Evolutionary conservation across 2,797 vertebrate species (phyloP).

Genomic region (Hyperoplus immaculatus): DNA sequence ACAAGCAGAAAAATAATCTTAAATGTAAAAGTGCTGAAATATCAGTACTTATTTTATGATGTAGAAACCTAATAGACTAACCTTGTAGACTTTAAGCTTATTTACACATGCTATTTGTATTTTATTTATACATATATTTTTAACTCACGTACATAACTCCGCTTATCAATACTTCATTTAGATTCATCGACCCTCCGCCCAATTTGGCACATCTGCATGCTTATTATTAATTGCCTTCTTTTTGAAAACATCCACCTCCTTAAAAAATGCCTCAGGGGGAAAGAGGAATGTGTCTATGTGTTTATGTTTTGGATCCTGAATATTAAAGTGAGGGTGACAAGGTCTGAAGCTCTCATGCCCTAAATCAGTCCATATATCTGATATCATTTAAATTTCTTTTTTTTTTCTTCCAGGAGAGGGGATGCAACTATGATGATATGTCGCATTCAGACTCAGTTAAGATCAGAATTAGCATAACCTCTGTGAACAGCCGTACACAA

Average conservation of each 20-base stretch:
- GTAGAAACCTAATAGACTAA: neutral
- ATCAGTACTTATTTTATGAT: neutral
- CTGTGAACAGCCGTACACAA: slow-evolving; percentile 52
- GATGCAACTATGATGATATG: slow-evolving; percentile 39
- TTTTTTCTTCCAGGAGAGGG: slow-evolving; percentile 28
- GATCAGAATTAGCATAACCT: slow-evolving; percentile 68
- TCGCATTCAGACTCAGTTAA: slow-evolving; percentile 56
- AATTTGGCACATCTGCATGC: slow-evolving; percentile 39
- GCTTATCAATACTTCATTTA: slow-evolving; percentile 38
- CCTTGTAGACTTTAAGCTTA: neutral
- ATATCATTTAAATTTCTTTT: slow-evolving; percentile 18
- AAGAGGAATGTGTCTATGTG: slow-evolving; percentile 20
- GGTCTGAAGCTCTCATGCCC: slow-evolving; percentile 42
- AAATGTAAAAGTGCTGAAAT: neutral
- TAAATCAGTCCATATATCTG: slow-evolving; percentile 33
- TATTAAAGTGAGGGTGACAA: slow-evolving; percentile 52
- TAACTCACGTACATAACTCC: slow-evolving; percentile 5
- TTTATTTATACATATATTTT: neutral
- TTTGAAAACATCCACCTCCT: slow-evolving; percentile 16
- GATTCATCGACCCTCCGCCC: slow-evolving; percentile 28
- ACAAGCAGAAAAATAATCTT: neutral
- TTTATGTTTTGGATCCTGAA: slow-evolving; percentile 46
- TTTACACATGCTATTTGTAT: slow-evolving; percentile 9
- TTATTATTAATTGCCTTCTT: slow-evolving; percentile 29
- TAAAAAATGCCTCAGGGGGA: slow-evolving; percentile 24